phyloP scores from a whole-genome alignment of 1,140 invertebrate genomes.

The Aphidius ervi region DNA sequence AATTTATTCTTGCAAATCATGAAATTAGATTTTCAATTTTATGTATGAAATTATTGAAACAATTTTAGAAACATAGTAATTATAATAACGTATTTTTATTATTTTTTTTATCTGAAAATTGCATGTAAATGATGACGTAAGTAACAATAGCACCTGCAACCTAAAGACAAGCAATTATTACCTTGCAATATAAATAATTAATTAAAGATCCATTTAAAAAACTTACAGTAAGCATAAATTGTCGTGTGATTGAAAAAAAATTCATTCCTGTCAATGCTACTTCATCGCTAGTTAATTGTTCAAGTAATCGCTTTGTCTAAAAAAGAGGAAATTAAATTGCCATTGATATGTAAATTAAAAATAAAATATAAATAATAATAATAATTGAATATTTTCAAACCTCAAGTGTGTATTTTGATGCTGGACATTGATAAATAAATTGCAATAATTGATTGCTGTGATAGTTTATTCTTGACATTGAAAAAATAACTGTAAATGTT shows the following conservation, averaged over 20 bases:
- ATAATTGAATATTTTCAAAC: slow-evolving; percentile 35
- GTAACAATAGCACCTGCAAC: slow-evolving; percentile 53
- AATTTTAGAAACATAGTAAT: no score
- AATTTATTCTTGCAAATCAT: no score
- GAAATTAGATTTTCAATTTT: no score
- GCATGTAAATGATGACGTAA: slow-evolving; percentile 52
- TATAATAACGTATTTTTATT: background rate
- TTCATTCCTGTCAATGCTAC: slow-evolving; percentile 60
- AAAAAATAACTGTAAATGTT: slow-evolving; percentile 57
- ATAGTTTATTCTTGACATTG: slow-evolving; percentile 60
- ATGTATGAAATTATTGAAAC: no score
- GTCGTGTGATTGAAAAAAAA: slow-evolving; percentile 62
- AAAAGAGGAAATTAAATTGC: background rate
- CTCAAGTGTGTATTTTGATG: slow-evolving; percentile 57
- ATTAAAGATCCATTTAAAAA: background rate
- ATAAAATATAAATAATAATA: background rate
- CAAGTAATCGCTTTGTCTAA: slow-evolving; percentile 59
- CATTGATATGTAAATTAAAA: background rate
- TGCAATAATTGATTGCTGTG: slow-evolving; percentile 57
- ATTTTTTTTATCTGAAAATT: slow-evolving; percentile 45
- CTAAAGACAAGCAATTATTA: slow-evolving; percentile 28
- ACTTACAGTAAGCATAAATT: slow-evolving; percentile 62
- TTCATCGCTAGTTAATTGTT: slow-evolving; percentile 58
- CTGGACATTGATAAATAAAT: slow-evolving; percentile 56
- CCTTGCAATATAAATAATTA: background rate